Evolutionary conservation across 2,797 vertebrate species (phyloP).

Genomic region (Poeciliopsis gracilis): DNA sequence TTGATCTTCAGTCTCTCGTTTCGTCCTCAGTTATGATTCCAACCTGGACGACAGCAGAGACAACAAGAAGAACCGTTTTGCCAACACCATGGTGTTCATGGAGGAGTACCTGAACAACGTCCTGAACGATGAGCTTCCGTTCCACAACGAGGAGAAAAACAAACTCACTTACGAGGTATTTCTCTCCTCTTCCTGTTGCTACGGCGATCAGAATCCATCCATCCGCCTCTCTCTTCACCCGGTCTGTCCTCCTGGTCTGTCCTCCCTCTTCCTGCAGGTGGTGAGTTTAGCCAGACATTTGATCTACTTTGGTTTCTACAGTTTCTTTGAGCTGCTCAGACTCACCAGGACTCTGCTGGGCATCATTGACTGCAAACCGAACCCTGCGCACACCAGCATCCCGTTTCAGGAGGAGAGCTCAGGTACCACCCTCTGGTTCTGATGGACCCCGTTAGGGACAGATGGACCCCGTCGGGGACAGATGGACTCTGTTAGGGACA

Average conservation of each 20-base stretch:
- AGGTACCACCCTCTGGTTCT: conserved; percentile 69
- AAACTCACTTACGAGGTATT: conserved; percentile 95
- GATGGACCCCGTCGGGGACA: fast-evolving
- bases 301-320: conserved; percentile 99
- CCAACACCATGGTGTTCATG: conserved; percentile 96
- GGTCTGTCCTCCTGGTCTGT: not conserved
- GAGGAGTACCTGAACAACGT: conserved; percentile 98
- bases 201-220: not conserved
- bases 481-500: too few species aligned
- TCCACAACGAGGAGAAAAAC: conserved; percentile 96
- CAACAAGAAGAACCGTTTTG: conserved; percentile 98
- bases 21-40: conserved; percentile 88
- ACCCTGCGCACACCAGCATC: conserved; percentile 74
- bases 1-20: not conserved
- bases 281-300: conserved; percentile 96
- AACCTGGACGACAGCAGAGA: conserved; percentile 93
- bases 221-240: not conserved
- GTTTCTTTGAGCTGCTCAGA: conserved; percentile 95
- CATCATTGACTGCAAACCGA: conserved; percentile 95
- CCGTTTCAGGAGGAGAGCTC: conserved; percentile 85
- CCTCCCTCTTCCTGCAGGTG: conserved; percentile 78
- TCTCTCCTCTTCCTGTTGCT: not conserved
- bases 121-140: conserved; percentile 91
- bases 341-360: conserved; percentile 93
- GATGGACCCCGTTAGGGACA: not conserved